Percentiles rank a stretch among this genome's conserved stretches.
These are phyloP conservation scores for Tenthredo amoena DNA, from an alignment of 2,888 invertebrate genomes.

Conservation along the genomic window DNA sequence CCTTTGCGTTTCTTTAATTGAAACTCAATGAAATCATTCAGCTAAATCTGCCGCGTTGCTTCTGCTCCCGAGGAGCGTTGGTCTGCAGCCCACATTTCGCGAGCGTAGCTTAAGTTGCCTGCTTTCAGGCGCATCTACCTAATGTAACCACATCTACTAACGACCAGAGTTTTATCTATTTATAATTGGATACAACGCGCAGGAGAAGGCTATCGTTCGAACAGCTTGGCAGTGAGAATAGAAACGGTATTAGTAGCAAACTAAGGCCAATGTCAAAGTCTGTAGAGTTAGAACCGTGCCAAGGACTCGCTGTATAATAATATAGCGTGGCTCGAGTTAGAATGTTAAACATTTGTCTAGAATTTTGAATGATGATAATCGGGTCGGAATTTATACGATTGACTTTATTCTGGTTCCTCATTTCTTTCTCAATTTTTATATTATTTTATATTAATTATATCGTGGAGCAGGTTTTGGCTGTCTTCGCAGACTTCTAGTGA, in stretches of 20 bases:
- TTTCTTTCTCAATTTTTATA: no score
- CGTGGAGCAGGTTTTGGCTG: conserved; percentile 67
- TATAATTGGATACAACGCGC: background rate
- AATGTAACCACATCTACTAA: background rate
- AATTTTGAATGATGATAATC: background rate
- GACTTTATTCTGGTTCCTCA: background rate
- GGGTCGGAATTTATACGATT: background rate
- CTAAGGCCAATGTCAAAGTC: conserved; percentile 19
- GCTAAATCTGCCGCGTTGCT: no score
- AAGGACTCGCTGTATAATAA: background rate
- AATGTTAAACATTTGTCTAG: background rate
- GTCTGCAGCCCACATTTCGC: background rate
- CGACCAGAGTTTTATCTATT: background rate
- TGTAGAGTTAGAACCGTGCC: background rate
- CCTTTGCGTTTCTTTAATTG: no score
- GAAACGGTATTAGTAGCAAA: background rate
- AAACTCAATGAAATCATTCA: no score
- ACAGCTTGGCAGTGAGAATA: background rate
- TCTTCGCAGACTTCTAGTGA: conserved; percentile 80
- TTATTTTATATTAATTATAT: no score
- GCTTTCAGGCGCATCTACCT: background rate
- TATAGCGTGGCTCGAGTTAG: background rate
- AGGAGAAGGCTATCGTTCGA: background rate
- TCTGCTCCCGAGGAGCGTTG: no score
- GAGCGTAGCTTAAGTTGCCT: background rate